Base-by-base conservation (phyloP, 2,888 invertebrate species). In the Slavum lentiscoides region DNA sequence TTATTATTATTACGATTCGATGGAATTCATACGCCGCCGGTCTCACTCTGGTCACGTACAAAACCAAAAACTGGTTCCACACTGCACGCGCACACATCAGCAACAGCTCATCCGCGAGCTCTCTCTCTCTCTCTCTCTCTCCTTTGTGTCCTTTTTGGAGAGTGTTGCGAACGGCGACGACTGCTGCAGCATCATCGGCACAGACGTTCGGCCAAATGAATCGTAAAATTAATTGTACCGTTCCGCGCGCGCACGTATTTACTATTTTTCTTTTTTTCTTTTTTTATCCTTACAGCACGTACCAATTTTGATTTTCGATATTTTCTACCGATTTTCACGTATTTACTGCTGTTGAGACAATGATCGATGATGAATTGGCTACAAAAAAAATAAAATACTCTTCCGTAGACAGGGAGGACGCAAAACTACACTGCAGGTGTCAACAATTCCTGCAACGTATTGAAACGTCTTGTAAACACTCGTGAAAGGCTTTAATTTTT, bases 31-130 rank as follows among this genome's bases (percentile, higher is more conserved):
- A 58, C 43, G 19, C 49, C 55, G 80, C 64, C 70, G 58, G 72
- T 43, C 30, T 1, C 30, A 6, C 80, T 55, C 21, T 72, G 66
- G 80, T 80, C 80, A 80, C 80, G 80, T 80, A 72, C 64, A 62
- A 80, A 58, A 80, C 66, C 64, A 80, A 80, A 80, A 80, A 80
- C 80, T 72, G 70, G 80, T 80, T 80, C 39, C 58, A 62, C 61
- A 77, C 61, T 30, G 69, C 69, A 37, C 74, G 3, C 43, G 7
- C 17, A 13, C 39, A 11, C 49, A 49, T 9, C 39, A 30, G 62
- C 72, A 19, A 21, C 69, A 72, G 55, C 70, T 80, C 80, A 80
- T 80, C 77, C 64, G 64, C 58, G 61, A 61, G 70, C 68, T 68
- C 69, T 43, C 76, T 76, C 59, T 59, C 68, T 39, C 76, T 68